Evolutionary conservation across 2,797 vertebrate species (phyloP).

Genomic region (Mormyrops attenuatus): DNA sequence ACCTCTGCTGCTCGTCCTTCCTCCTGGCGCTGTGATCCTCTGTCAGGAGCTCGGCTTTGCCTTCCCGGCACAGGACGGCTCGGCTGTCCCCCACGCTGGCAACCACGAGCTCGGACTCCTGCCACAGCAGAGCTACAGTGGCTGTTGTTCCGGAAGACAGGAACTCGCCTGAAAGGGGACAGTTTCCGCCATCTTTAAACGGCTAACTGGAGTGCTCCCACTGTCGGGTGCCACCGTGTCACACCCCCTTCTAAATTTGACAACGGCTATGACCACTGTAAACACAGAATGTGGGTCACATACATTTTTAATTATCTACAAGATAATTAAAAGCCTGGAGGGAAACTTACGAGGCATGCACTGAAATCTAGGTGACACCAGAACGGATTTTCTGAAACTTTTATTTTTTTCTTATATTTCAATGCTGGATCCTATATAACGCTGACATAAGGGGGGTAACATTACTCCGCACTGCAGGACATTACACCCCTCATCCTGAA

Average conservation of each 20-base stretch:
- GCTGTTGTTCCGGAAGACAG: conserved; percentile 26
- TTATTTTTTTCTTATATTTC: background rate
- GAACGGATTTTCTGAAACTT: background rate
- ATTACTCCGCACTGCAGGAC: background rate
- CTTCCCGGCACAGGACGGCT: conserved; percentile 27
- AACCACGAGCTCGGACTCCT: conserved; percentile 18
- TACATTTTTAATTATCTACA: background rate
- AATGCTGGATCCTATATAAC: background rate
- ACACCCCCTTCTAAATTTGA: background rate
- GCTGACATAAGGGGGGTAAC: background rate
- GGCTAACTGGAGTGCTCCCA: background rate
- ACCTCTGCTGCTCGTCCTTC: conserved; percentile 28
- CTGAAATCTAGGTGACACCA: background rate
- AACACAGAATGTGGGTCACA: background rate
- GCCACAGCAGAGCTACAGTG: conserved; percentile 24
- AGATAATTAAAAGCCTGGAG: background rate
- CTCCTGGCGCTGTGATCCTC: conserved; percentile 28
- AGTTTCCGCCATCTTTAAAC: background rate
- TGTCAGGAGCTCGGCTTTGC: conserved; percentile 24
- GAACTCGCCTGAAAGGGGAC: background rate
- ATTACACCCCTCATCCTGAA: background rate
- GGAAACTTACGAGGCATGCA: background rate
- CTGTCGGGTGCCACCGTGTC: background rate
- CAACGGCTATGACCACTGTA: background rate
- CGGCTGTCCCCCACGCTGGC: conserved; percentile 31